Base-by-base conservation (phyloP, 1,140 invertebrate species). In the Panagrolaimus sp. region DNA sequence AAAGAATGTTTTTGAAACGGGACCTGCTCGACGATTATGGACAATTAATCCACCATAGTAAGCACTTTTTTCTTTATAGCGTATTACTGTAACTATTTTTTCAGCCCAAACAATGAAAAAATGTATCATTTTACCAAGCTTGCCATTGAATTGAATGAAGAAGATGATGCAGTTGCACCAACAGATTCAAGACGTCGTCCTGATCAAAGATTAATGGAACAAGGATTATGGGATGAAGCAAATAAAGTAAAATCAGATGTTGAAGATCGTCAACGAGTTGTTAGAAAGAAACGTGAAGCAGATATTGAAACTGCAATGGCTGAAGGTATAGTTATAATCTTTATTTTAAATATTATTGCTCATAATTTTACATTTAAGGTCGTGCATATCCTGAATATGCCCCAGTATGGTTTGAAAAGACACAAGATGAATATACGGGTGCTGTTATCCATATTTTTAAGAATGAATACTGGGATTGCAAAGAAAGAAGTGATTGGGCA, bases 131-230 rank as follows among this genome's bases (percentile, higher is more conserved):
- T 98, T 83, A 96, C 93, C 13, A 84, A 90, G 82, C 87, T 98
- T 74, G 93, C 96, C 16, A 90, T 92, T 82, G 92, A 98, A 85
- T 85, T 99, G 48, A 99, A 99, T 84, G 95, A 98, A 84, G 86
- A 87, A 9, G 95, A 98, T 86, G 89, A 91, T 5, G 90, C 89
- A 47, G 88, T 98, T 27, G 92, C 93, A 42, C 94, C 95, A 13
- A 97, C 95, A 0, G 96, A 99, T 87, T 90, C 90, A n/a, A 88
- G 96, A n/a, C 84, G 88, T 25, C 87, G 95, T 68, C 93, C 94
- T 48, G 95, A 98, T 88, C 94, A 97, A 85, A 88, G 93, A 51
- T 87, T 96, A 57, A 98, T 99, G 95, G 96, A 99, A 84, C 88
- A 93, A 67, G 93, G 92, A 9, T 81, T 86, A 16, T 98, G 95